Percentiles rank a stretch among this genome's conserved stretches.
Conservation (phyloP, 2,797 vertebrate species). For the Hypotaenidia philippensis region DNA sequence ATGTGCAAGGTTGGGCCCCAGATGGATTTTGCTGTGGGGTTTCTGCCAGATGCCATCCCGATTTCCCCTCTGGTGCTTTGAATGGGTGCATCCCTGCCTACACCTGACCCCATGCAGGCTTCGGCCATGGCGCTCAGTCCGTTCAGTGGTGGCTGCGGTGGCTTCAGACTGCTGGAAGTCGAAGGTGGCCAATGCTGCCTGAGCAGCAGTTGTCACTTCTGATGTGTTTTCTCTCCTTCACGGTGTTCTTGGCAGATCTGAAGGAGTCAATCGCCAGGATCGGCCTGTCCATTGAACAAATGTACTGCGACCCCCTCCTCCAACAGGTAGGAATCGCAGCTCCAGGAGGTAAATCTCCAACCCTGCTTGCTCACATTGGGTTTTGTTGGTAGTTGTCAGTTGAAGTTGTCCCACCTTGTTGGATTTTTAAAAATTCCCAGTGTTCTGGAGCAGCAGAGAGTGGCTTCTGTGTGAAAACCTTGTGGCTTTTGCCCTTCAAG, state of each 20-base stretch:
- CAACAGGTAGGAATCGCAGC: slow-evolving; percentile 85
- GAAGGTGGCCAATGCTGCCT: background rate
- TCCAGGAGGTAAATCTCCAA: rapidly evolving
- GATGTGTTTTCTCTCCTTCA: background rate
- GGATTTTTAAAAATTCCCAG: background rate
- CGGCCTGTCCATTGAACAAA: slow-evolving; percentile 85
- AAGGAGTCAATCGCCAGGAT: slow-evolving; percentile 88
- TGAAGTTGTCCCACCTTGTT: background rate
- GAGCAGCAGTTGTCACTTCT: background rate
- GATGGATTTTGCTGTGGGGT: background rate
- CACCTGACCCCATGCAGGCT: no score
- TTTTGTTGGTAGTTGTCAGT: background rate
- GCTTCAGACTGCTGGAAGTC: background rate
- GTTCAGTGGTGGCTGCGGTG: rapidly evolving
- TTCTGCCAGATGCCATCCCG: background rate
- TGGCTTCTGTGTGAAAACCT: background rate
- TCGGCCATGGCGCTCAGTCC: background rate
- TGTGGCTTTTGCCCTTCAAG: background rate
- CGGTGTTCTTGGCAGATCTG: slow-evolving; percentile 83
- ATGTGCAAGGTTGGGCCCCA: slow-evolving; percentile 85
- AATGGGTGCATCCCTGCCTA: background rate
- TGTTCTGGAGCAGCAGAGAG: background rate
- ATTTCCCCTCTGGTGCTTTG: background rate
- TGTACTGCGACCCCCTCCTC: slow-evolving; percentile 91
- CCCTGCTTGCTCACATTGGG: background rate